A percentile compares a stretch with the other conserved stretches of the same genome.
Evolutionary conservation across 2,888 invertebrate species (phyloP).

Genomic region (Caenorhabditis becei): DNA sequence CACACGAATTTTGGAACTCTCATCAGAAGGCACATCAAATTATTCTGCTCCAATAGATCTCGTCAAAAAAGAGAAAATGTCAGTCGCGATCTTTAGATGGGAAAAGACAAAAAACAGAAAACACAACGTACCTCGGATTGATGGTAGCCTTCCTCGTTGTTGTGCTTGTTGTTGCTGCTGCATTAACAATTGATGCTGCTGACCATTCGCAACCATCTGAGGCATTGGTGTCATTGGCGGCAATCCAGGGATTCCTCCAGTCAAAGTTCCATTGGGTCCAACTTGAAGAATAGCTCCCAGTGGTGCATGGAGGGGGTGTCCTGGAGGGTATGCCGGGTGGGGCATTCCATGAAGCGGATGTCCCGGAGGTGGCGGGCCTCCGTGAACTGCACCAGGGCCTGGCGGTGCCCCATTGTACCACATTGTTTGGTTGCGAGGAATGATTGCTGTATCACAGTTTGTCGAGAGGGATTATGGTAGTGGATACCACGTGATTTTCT

Average conservation of each 20-base stretch:
- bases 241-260: constrained; percentile 24
- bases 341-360: constrained; percentile 29
- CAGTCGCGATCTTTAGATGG: not conserved
- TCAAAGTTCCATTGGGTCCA: not conserved
- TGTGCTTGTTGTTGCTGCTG: not conserved
- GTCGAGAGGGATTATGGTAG: not conserved
- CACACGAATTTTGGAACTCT: not conserved
- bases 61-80: constrained; percentile 1
- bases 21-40: constrained; percentile 10
- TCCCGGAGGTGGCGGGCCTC: constrained; percentile 9
- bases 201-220: not conserved
- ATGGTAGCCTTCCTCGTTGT: not conserved
- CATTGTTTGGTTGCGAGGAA: constrained; percentile 10
- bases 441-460: constrained; percentile 18
- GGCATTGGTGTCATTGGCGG: constrained; percentile 18
- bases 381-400: not conserved
- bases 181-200: constrained; percentile 4
- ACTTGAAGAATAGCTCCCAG: constrained; percentile 10
- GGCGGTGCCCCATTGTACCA: constrained; percentile 39
- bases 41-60: not conserved
- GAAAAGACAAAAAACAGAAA: not conserved
- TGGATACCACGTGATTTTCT: not conserved
- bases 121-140: not conserved
- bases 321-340: constrained; percentile 41
- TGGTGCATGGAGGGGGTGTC: constrained; percentile 41